phyloP scores from a whole-genome alignment of 2,797 vertebrate species.

The Argyrosomus regius region DNA sequence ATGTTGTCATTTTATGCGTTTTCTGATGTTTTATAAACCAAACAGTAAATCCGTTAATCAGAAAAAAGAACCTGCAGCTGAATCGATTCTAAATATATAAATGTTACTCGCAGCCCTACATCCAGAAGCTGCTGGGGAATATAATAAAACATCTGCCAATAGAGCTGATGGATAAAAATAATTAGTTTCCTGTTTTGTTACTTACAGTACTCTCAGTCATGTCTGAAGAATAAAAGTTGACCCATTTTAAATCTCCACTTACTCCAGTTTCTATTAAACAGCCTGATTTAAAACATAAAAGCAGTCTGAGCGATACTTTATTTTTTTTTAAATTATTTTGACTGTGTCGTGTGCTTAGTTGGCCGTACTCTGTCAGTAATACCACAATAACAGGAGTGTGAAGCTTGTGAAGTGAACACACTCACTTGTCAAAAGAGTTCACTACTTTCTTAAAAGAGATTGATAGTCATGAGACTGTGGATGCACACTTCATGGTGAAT shows the following conservation, averaged over 20 bases:
- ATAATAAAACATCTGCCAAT: conserved; percentile 2
- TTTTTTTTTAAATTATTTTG: background rate
- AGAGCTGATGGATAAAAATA: conserved; percentile 46
- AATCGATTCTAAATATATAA: background rate
- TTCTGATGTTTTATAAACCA: background rate
- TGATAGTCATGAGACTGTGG: background rate
- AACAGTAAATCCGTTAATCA: background rate
- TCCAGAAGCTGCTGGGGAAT: conserved; percentile 5
- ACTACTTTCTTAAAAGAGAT: background rate
- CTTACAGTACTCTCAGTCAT: conserved; percentile 47
- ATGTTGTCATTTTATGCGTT: background rate
- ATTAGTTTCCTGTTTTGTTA: conserved; percentile 65
- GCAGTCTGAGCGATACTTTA: background rate
- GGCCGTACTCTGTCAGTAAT: background rate
- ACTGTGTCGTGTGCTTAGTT: background rate
- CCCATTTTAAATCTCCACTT: conserved; percentile 51
- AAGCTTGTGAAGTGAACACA: conserved; percentile 1
- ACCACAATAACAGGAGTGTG: background rate
- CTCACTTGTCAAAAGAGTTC: conserved; percentile 8
- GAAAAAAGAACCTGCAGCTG: background rate
- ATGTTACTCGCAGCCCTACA: background rate
- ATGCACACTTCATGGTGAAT: background rate
- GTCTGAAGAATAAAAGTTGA: conserved; percentile 63
- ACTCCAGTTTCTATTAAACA: conserved; percentile 19
- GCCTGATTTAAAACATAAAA: conserved; percentile 3